These are phyloP conservation scores for Saimiri boliviensis DNA, from an alignment of 2,113 vertebrate species.

Conservation along the genomic window DNA sequence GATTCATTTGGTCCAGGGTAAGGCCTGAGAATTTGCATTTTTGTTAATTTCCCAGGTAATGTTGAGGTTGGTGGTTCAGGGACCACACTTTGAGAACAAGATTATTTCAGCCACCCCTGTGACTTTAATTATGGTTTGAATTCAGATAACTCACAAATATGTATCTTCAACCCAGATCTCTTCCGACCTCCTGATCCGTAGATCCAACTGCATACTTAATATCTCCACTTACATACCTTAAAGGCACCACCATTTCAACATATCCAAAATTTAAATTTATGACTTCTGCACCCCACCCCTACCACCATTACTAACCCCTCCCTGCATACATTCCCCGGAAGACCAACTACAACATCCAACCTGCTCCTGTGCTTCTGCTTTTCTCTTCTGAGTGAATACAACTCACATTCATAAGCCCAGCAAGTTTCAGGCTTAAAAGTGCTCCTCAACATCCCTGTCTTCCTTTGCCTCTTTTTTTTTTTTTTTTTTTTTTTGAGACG, in stretches of 20 bases:
- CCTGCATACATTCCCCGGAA: neutral
- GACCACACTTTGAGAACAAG: neutral
- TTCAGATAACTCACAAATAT: neutral
- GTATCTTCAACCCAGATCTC: neutral
- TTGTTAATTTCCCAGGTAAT: neutral
- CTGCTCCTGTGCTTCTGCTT: neutral
- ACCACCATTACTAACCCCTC: neutral
- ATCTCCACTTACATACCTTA: neutral
- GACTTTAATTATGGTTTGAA: slow-evolving; percentile 29
- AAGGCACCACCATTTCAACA: neutral
- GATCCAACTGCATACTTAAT: neutral
- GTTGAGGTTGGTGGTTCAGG: neutral
- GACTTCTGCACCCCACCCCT: neutral
- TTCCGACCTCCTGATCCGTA: neutral
- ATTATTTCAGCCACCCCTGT: neutral
- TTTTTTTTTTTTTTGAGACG: too few relatives aligned
- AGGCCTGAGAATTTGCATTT: neutral
- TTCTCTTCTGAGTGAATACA: neutral
- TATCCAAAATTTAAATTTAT: neutral
- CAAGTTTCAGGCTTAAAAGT: neutral
- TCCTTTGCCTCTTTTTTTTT: too few relatives aligned
- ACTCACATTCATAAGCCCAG: neutral
- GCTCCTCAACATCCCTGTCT: neutral
- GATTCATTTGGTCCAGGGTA: neutral
- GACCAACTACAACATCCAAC: rapidly evolving